phyloP scores from a whole-genome alignment of 2,113 vertebrate species.

The Amazona vittata region DNA sequence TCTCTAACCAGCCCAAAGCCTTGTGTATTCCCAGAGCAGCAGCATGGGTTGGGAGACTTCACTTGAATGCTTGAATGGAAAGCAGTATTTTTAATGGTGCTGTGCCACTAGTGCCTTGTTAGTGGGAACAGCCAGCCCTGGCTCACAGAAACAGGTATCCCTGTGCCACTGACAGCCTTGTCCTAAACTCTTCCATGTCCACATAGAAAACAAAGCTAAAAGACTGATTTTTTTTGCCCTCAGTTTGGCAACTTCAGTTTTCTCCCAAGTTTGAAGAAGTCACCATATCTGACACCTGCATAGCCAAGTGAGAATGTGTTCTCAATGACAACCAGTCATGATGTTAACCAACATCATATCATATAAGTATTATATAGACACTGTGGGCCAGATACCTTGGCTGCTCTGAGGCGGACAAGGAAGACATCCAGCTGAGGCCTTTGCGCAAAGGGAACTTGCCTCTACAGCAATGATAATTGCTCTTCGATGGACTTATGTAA shows the following conservation, averaged over 20 bases:
- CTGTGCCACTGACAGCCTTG: not conserved
- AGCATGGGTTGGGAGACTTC: not conserved
- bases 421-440: not conserved
- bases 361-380: not conserved
- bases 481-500: conserved; percentile 24
- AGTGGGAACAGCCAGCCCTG: not conserved
- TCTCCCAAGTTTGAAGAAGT: not conserved
- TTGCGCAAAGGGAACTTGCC: not conserved
- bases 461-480: not conserved
- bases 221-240: not conserved
- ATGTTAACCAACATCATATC: not conserved
- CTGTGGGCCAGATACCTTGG: not conserved
- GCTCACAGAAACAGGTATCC: not conserved
- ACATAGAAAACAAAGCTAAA: not conserved
- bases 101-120: not conserved
- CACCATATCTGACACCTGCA: not conserved
- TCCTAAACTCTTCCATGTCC: not conserved
- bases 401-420: not conserved
- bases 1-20: not conserved
- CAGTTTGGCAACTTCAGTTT: not conserved
- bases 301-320: not conserved
- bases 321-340: not conserved
- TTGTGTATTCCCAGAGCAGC: not conserved
- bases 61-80: not conserved
- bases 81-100: not conserved